Evolutionary conservation across 2,888 invertebrate species (phyloP).

Genomic region (Desoria tigrina): DNA sequence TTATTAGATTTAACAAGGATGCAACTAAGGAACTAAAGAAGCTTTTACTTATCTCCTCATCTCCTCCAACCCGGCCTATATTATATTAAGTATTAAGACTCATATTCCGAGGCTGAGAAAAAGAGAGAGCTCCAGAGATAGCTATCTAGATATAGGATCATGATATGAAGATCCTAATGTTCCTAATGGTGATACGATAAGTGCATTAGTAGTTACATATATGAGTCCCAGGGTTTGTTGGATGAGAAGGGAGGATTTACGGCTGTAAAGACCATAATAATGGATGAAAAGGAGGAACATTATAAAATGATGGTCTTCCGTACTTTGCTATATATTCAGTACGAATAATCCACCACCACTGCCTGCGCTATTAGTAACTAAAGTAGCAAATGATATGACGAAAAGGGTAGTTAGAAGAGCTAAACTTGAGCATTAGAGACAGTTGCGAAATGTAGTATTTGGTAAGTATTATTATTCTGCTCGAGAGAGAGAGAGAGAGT

Average conservation of each 20-base stretch:
- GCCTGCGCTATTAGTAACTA: no score
- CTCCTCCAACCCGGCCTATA: no score
- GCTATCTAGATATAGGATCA: no score
- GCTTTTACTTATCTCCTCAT: neutral
- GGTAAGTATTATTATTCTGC: neutral
- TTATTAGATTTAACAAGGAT: neutral
- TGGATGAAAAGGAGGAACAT: constrained; percentile 6
- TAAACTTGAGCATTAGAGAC: neutral
- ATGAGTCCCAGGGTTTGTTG: neutral
- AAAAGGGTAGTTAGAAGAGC: neutral
- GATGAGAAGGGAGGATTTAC: constrained; percentile 15
- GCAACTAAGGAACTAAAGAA: neutral
- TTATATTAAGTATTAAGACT: no score
- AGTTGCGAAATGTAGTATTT: neutral
- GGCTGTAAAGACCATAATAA: constrained; percentile 12
- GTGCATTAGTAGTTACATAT: constrained; percentile 17
- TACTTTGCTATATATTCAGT: no score
- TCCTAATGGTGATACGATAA: constrained; percentile 10
- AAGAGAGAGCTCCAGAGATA: neutral
- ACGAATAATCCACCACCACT: no score
- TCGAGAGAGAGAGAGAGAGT: neutral
- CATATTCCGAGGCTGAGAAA: no score
- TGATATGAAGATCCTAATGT: neutral
- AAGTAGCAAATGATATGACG: neutral
- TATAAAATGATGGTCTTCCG: neutral